phyloP scores from a whole-genome alignment of 2,888 invertebrate species.

The Blera fallax region DNA sequence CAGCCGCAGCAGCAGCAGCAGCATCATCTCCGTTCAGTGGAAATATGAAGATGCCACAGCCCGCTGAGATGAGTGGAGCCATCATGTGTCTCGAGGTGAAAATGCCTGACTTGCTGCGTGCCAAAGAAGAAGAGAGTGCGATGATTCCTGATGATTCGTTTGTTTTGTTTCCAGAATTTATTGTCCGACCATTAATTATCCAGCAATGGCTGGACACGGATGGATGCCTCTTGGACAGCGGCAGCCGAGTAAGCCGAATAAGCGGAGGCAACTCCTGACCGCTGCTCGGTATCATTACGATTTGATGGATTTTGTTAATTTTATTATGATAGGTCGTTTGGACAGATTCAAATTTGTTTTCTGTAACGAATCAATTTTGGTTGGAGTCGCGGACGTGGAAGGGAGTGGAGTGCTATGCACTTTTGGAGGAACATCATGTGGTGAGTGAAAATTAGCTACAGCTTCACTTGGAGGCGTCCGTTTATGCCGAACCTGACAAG shows the following conservation, averaged over 20 bases:
- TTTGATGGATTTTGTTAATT: slow-evolving; percentile 73
- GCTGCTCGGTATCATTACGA: slow-evolving; percentile 60
- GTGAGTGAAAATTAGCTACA: slow-evolving; percentile 73
- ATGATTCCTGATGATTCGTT: slow-evolving; percentile 71
- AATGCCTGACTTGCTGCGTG: slow-evolving; percentile 41
- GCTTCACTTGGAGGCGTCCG: slow-evolving; percentile 73
- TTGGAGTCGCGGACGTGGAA: background rate
- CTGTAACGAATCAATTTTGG: slow-evolving; percentile 72
- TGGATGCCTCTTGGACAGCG: slow-evolving; percentile 63
- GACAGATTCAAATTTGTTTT: slow-evolving; percentile 73
- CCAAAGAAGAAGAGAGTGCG: slow-evolving; percentile 43
- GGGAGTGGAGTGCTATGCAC: background rate
- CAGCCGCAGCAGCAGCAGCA: slow-evolving; percentile 66
- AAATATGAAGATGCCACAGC: slow-evolving; percentile 64
- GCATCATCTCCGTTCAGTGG: slow-evolving; percentile 19
- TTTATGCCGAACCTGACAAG: slow-evolving; percentile 73
- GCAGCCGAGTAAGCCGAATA: slow-evolving; percentile 66
- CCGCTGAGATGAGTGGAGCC: slow-evolving; percentile 62
- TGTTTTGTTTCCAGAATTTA: slow-evolving; percentile 71
- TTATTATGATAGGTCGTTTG: slow-evolving; percentile 73
- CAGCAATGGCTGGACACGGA: slow-evolving; percentile 60
- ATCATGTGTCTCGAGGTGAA: slow-evolving; percentile 70
- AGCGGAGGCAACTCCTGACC: slow-evolving; percentile 55
- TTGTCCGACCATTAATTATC: slow-evolving; percentile 72
- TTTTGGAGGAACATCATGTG: slow-evolving; percentile 66